phyloP scores from a whole-genome alignment of 2,113 vertebrate genomes.

The Eolophus roseicapilla region DNA sequence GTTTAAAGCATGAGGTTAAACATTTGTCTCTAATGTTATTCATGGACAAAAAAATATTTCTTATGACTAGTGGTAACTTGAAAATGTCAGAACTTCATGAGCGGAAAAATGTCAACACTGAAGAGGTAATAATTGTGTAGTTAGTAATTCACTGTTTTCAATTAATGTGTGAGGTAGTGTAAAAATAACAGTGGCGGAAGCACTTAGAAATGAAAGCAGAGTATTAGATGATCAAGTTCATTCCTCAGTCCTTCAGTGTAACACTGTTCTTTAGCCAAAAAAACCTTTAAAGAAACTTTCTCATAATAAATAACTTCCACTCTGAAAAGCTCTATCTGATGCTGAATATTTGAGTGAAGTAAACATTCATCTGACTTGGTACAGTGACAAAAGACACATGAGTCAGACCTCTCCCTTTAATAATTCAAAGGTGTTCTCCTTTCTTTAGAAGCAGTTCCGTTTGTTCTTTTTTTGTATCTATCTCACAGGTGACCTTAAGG shows the following conservation, averaged over 20 bases:
- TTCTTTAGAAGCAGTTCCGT: not conserved
- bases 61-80: not conserved
- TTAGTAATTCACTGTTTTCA: not conserved
- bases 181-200: not conserved
- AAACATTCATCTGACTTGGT: not conserved
- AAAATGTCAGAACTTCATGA: not conserved
- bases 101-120: not conserved
- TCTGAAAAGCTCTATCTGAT: not conserved
- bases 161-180: not conserved
- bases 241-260: not conserved
- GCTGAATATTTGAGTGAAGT: not conserved
- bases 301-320: not conserved
- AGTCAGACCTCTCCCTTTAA: not conserved
- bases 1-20: not conserved
- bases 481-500: not conserved
- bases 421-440: slow-evolving; percentile 15
- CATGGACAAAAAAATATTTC: not conserved
- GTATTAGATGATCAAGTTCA: not conserved
- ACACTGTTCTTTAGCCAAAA: not conserved
- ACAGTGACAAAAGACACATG: not conserved
- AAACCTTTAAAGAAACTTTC: not conserved
- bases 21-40: not conserved
- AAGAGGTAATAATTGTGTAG: not conserved
- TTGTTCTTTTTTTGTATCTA: not conserved
- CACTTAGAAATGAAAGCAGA: not conserved